A percentile compares a stretch with the other conserved stretches of the same genome.
These are phyloP conservation scores for Diplodus sargus DNA, from an alignment of 2,797 vertebrate genomes.

Conservation along the genomic window DNA sequence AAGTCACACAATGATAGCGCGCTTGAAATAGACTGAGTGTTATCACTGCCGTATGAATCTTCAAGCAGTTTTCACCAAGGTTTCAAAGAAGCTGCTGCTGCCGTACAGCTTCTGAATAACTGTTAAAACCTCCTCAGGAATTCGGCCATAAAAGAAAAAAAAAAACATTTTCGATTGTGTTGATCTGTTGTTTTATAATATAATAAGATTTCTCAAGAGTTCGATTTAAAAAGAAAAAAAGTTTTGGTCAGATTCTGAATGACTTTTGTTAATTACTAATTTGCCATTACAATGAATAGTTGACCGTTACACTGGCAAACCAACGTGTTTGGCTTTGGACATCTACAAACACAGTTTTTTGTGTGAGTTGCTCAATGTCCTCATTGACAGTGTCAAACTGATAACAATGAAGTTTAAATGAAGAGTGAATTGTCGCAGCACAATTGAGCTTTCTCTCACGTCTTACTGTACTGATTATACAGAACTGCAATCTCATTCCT, in stretches of 20 bases:
- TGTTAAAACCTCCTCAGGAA: not conserved
- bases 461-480: slow-evolving; percentile 7
- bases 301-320: not conserved
- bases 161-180: not conserved
- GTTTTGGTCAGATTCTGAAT: not conserved
- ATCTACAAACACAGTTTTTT: too few relatives aligned
- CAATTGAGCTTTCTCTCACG: slow-evolving; percentile 10
- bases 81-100: slow-evolving; percentile 18
- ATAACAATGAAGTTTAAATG: too few relatives aligned
- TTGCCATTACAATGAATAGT: not conserved
- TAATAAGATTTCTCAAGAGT: too few relatives aligned
- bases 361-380: too few relatives aligned
- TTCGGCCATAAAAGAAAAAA: not conserved
- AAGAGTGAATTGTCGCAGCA: not conserved
- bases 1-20: slow-evolving; percentile 43
- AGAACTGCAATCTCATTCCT: not conserved
- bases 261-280: not conserved
- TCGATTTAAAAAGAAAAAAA: too few relatives aligned
- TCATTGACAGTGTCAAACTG: too few relatives aligned
- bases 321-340: too few relatives aligned
- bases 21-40: slow-evolving; percentile 65
- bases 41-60: slow-evolving; percentile 56
- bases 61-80: slow-evolving; percentile 42
- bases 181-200: not conserved
- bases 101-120: not conserved